Evolutionary conservation across 92 coral and sea anemone species (phyloP).

Genomic region (Actinostola sp.): DNA sequence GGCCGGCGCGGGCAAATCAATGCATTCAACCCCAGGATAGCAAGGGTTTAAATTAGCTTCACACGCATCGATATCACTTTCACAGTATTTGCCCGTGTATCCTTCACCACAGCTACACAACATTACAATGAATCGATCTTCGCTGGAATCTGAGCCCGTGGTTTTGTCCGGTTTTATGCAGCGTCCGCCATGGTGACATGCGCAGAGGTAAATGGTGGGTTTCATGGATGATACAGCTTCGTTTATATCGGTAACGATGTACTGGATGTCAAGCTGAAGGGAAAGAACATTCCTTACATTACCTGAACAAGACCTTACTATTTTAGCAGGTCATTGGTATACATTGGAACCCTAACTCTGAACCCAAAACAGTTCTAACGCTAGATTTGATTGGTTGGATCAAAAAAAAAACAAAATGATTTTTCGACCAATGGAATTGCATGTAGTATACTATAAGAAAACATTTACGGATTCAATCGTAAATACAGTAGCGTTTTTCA

Average conservation of each 20-base stretch:
- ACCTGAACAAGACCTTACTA: no score
- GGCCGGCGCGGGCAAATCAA: conserved; percentile 66
- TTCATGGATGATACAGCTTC: conserved; percentile 51
- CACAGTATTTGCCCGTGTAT: conserved; percentile 71
- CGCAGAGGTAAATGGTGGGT: conserved; percentile 73
- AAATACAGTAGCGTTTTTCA: no score
- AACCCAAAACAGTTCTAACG: no score
- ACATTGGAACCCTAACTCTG: no score
- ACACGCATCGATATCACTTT: conserved; percentile 69
- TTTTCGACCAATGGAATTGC: no score
- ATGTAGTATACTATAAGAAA: no score
- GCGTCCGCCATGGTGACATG: conserved; percentile 61
- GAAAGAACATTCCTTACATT: no score
- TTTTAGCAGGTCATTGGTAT: no score
- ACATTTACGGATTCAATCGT: no score
- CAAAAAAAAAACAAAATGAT: no score
- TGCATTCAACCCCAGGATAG: conserved; percentile 69
- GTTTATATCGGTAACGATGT: conserved; percentile 57
- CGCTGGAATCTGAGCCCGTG: conserved; percentile 35
- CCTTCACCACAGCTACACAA: conserved; percentile 66
- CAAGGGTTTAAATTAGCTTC: conserved; percentile 68
- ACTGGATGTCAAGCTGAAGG: conserved; percentile 23
- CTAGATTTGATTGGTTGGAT: no score
- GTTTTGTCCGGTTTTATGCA: conserved; percentile 34
- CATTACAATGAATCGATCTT: conserved; percentile 51